phyloP scores from a whole-genome alignment of 2,888 invertebrate species.

The Polylopha cassiicola region DNA sequence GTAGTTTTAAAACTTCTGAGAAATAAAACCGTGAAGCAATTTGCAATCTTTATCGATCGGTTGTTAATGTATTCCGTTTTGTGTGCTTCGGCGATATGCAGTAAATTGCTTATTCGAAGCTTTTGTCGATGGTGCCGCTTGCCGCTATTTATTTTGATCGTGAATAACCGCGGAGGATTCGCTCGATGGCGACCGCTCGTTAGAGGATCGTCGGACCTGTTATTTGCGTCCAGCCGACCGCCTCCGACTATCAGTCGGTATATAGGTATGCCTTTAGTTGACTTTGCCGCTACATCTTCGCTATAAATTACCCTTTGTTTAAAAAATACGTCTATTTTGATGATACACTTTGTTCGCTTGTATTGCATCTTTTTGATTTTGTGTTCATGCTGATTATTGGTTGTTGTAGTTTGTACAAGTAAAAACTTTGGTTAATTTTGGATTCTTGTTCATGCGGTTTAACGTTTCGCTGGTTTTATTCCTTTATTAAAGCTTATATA shows the following conservation, averaged over 20 bases:
- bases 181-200: constrained; percentile 26
- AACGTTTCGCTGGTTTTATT: no score
- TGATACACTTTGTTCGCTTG: no score
- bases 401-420: no score
- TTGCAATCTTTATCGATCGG: constrained; percentile 33
- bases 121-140: constrained; percentile 48
- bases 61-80: constrained; percentile 26
- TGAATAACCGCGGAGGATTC: constrained; percentile 20
- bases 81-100: constrained; percentile 33
- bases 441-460: no score
- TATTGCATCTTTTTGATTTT: no score
- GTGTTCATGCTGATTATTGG: no score
- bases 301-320: constrained; percentile 50
- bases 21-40: constrained; percentile 26
- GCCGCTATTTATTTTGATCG: constrained; percentile 52
- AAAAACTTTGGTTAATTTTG: no score
- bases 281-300: constrained; percentile 41
- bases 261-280: constrained; percentile 24
- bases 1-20: constrained; percentile 11
- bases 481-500: no score
- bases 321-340: no score
- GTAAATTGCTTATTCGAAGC: constrained; percentile 32
- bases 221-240: constrained; percentile 39
- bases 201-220: constrained; percentile 42
- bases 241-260: constrained; percentile 44